A percentile compares a stretch with the other conserved stretches of the same genome.
Evolutionary conservation across 2,888 invertebrate species (phyloP).

Genomic region (Anthrax anthrax): DNA sequence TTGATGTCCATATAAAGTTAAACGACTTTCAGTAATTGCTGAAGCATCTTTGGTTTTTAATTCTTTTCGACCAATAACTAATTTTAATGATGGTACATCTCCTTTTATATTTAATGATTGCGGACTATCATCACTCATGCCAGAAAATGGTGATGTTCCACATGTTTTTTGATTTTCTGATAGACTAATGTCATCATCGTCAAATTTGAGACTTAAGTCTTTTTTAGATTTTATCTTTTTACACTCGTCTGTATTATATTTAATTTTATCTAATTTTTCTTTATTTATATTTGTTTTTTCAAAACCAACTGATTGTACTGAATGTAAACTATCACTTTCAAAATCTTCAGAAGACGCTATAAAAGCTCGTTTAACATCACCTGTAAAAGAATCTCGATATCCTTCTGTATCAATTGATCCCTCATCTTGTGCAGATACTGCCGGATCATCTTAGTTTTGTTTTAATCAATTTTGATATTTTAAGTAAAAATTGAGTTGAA

Average conservation of each 20-base stretch:
- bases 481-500: too few species aligned
- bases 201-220: constrained; percentile 10
- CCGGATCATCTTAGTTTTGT: constrained; percentile 9
- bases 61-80: constrained; percentile 40
- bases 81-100: constrained; percentile 30
- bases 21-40: constrained; percentile 38
- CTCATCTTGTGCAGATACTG: constrained; percentile 11
- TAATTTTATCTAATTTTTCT: not conserved
- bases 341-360: constrained; percentile 15
- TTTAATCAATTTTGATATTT: not conserved
- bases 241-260: not conserved
- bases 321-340: constrained; percentile 10
- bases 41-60: constrained; percentile 38
- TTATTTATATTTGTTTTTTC: not conserved
- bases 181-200: not conserved
- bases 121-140: constrained; percentile 8
- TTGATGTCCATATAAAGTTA: constrained; percentile 38
- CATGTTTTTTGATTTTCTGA: constrained; percentile 8
- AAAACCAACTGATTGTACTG: not conserved
- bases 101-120: constrained; percentile 1
- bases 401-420: constrained; percentile 12
- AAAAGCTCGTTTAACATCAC: not conserved
- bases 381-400: constrained; percentile 7
- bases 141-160: constrained; percentile 14
- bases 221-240: constrained; percentile 4